Evolutionary conservation across 1,140 invertebrate genomes (phyloP), one percentile per base, ranked within the genome.

Genomic region (Nymphalis io): DNA sequence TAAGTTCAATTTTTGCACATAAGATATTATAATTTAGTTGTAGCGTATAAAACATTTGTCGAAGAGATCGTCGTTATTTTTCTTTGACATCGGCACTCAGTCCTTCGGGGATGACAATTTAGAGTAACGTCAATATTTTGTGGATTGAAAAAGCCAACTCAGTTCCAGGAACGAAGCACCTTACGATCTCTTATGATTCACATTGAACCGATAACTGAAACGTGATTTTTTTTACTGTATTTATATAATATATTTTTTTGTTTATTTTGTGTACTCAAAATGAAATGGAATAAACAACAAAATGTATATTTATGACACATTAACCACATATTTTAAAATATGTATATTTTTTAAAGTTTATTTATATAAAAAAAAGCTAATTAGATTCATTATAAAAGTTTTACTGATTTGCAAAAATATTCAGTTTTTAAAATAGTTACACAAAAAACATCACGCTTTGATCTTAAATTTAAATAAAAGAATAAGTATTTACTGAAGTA

Each of bases 401-500:
- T 18, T 46, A 3, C 44, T 10, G 16, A 46, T n/a, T 16, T 46
- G 5, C 6, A 18, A 16, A 16, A 46, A 46, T 46, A 51, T 21
- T 51, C 8, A 20, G 46, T 16, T 8, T 51, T 6, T 21, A 20
- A 16, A 8, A 33, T n/a, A 11, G 18, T n/a, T n/a, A 51, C 20
- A 16, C 16, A 44, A 51, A 21, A 51, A 21, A 20, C 3, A 16
- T 8, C 5, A 6, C 4, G 8, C 11, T 51, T 51, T 51, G 46
- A 21, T 51, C 46, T 20, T 10, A 11, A 51, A 12, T 46, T n/a
- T 18, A 20, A 4, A 23, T 23, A 21, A 23, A 27, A 55, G 3
- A 55, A 55, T 27, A 55, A 16, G 51, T 8, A 55, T 55, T 55
- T 15, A n/a, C 51, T 55, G 13, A 6, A 55, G 20, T 55, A 55